A percentile compares a stretch with the other conserved stretches of the same genome.
These are phyloP conservation scores for Platyscelio sp. DNA, from an alignment of 2,888 invertebrate species.

Conservation along the genomic window DNA sequence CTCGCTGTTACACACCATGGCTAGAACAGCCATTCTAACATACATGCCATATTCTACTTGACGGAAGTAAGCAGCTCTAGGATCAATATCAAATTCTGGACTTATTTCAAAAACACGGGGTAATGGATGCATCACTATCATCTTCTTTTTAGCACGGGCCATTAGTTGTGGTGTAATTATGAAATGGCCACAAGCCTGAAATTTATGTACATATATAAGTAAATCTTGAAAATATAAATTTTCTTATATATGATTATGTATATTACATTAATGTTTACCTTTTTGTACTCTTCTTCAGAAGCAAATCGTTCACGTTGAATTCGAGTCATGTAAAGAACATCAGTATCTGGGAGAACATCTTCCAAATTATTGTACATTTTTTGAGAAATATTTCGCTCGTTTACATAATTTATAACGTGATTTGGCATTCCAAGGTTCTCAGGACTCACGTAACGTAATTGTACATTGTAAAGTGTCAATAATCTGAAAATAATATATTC, in stretches of 20 bases:
- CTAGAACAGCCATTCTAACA: slow-evolving; percentile 98
- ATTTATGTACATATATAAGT: too few species aligned
- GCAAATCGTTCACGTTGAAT: slow-evolving; percentile 97
- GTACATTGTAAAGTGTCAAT: slow-evolving; percentile 96
- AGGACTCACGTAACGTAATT: slow-evolving; percentile 96
- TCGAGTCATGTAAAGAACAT: slow-evolving; percentile 99
- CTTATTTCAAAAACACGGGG: slow-evolving; percentile 98
- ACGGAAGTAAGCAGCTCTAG: slow-evolving; percentile 98
- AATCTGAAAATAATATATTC: too few species aligned
- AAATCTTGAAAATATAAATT: too few species aligned
- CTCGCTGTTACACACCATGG: slow-evolving; percentile 92
- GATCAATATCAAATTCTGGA: slow-evolving; percentile 97
- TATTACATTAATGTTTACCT: slow-evolving; percentile 90
- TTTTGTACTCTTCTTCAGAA: slow-evolving; percentile 93
- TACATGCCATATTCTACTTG: slow-evolving; percentile 99
- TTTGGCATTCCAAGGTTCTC: slow-evolving; percentile 95
- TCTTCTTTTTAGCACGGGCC: slow-evolving; percentile 96
- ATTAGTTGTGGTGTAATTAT: slow-evolving; percentile 97
- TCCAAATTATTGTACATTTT: slow-evolving; percentile 91
- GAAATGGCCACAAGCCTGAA: slow-evolving; percentile 94
- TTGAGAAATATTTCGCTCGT: slow-evolving; percentile 93
- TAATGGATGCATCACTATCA: slow-evolving; percentile 98
- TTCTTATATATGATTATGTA: too few species aligned
- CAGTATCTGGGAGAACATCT: slow-evolving; percentile 95
- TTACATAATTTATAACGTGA: slow-evolving; percentile 92